Evolutionary conservation across 2,113 vertebrate genomes (phyloP), one percentile per base, ranked within the genome.

Genomic region (Gila orcuttii): DNA sequence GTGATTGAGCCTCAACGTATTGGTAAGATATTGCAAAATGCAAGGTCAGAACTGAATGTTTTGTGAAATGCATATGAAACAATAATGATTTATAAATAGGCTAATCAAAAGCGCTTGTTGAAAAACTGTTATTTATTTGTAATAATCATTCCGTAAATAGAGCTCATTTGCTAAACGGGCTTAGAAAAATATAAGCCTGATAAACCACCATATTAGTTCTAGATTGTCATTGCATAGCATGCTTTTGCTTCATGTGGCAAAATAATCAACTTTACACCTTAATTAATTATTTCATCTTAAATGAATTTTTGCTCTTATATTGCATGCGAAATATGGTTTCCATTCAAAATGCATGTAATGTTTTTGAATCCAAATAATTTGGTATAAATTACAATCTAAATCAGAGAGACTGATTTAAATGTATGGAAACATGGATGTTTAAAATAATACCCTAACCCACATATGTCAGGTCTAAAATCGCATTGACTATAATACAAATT

Each of bases 401-500:
- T 19, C 86, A 89, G 86, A 89, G 64, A 85, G 92, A 86, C 83
- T 90, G 25, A 78, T 90, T 55, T 90, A 87, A 90, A 87, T 81
- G 92, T 91, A 90, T 84, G 66, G 23, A 90, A 92, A 90, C 59
- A 82, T 88, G 85, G 88, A 89, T 91, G 90, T 89, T 93, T 93
- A 94, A 95, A 92, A 93, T 92, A 93, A 93, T 91, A 88, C 94
- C 92, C 91, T 95, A 96, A 96, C 94, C 90, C 93, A 93, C 95
- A 95, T 96, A 96, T 96, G 96, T 95, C 96, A 96, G 92, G 75
- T 91, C 90, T 89, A 90, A 93, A 92, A 94, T 92, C 91, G 91
- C 92, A 91, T 92, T 95, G 94, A 94, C 94, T 93, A 90, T 96
- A 95, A 95, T 93, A 94, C 95, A 93, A 97, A 93, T 96, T 96